Base-by-base conservation (phyloP, 2,113 vertebrate genomes). In the Solea senegalensis region DNA sequence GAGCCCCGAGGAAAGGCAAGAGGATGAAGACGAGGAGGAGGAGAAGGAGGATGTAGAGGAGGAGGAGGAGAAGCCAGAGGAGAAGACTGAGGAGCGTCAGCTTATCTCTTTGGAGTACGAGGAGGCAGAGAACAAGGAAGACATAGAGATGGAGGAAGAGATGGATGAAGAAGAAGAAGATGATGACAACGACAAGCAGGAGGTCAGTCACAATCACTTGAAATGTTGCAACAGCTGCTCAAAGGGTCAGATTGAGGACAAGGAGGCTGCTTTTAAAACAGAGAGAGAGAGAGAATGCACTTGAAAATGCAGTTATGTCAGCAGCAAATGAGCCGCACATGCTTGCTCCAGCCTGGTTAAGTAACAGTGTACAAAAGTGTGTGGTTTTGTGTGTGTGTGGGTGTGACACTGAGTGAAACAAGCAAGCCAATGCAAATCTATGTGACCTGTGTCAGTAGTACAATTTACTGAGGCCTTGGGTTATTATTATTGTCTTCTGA, bases 321-420 rank as follows among this genome's bases (percentile, higher is more conserved):
- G 49, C n/a, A 49, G 1, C 34, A 34, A 34, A 34, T 34, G 34
- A 34, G 34, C 34, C 5, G 34, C 34, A 34, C 65, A 28, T 83
- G 72, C 82, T 87, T 28, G 82, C 79, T 88, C 70, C 16, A 26
- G 50, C 53, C 11, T 12, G 49, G 45, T 71, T 56, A 77, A 73
- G 61, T 63, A 61, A 65, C 71, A 14, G 26, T 28, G 3, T 54
- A 13, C 3, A 11, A 15, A 5, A 8, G 5, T 54, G 26, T 54
- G 26, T 27, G 9, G 1, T 8, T 26, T 8, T 52, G 55, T 14
- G 43, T 55, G 15, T 46, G 61, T 83, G 59, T 52, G 66, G 16
- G 50, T 69, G 65, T 62, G 65, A 57, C 51, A 28, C 1, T 76
- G 71, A 81, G 34, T 9, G 2, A 64, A 61, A 45, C 21, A 53